Conservation (phyloP, 2,113 vertebrate species). For the Opisthocomus hoazin region DNA sequence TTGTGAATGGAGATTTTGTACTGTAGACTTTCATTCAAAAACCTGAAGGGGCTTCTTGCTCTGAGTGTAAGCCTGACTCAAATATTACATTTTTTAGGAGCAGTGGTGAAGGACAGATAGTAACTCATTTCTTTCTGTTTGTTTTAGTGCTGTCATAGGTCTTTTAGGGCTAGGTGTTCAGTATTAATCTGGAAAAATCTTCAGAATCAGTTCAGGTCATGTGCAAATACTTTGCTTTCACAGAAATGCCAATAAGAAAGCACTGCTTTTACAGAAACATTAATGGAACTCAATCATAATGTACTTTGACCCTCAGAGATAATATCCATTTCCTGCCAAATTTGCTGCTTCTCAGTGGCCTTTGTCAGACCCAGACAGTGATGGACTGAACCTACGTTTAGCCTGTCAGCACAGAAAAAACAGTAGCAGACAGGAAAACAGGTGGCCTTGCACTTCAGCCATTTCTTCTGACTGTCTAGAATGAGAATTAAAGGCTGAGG, state of each 20-base stretch:
- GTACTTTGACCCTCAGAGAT: not conserved
- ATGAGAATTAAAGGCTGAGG: not conserved
- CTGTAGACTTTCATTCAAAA: not conserved
- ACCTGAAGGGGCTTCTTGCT: not conserved
- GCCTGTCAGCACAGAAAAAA: not conserved
- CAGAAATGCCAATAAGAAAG: not conserved
- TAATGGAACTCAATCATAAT: not conserved
- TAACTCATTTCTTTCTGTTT: not conserved
- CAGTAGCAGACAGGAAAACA: not conserved
- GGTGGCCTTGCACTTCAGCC: not conserved
- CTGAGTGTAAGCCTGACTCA: not conserved
- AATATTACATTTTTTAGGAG: not conserved
- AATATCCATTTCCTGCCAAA: not conserved
- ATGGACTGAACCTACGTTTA: not conserved
- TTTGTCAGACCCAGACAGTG: not conserved
- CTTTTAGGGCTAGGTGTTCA: fast-evolving
- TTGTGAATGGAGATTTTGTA: not conserved
- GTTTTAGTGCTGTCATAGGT: not conserved
- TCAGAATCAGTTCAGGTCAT: not conserved
- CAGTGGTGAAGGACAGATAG: not conserved
- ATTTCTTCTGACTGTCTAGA: not conserved
- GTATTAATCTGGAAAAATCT: not conserved
- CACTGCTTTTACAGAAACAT: not conserved
- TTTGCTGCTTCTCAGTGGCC: not conserved
- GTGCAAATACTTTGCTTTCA: not conserved